Evolutionary conservation across 1,140 invertebrate species (phyloP).

Genomic region (Lucilia cuprina): DNA sequence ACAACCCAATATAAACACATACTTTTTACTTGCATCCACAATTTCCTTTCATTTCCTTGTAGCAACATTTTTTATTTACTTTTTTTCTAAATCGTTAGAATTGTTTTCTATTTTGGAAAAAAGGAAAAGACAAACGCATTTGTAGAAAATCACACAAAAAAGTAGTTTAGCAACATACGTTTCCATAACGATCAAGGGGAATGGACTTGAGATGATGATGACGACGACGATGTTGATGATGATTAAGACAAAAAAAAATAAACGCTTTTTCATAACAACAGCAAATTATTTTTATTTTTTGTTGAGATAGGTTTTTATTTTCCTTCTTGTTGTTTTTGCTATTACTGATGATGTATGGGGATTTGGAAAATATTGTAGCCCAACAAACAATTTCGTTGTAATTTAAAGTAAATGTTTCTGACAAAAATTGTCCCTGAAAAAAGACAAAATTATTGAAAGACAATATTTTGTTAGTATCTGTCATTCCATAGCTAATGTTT

Average conservation of each 20-base stretch:
- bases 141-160: background rate
- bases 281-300: background rate
- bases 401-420: too few relatives aligned
- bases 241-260: background rate
- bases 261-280: background rate
- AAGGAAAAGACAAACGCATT: conserved; percentile 3
- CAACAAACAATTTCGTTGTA: too few relatives aligned
- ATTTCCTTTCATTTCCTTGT: conserved; percentile 32
- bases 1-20: background rate
- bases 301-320: background rate
- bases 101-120: conserved; percentile 18
- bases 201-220: conserved; percentile 10
- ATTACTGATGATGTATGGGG: background rate
- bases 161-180: conserved; percentile 14
- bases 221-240: background rate
- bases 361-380: background rate
- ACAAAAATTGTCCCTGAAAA: too few relatives aligned
- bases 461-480: too few relatives aligned
- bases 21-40: background rate
- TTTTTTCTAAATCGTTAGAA: conserved; percentile 24
- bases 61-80: background rate
- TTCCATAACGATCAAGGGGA: conserved; percentile 13
- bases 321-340: background rate
- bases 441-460: too few relatives aligned
- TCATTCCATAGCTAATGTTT: too few relatives aligned